These are phyloP conservation scores for Drosophila sordidapex DNA, from an alignment of 2,888 invertebrate genomes.

Conservation along the genomic window DNA sequence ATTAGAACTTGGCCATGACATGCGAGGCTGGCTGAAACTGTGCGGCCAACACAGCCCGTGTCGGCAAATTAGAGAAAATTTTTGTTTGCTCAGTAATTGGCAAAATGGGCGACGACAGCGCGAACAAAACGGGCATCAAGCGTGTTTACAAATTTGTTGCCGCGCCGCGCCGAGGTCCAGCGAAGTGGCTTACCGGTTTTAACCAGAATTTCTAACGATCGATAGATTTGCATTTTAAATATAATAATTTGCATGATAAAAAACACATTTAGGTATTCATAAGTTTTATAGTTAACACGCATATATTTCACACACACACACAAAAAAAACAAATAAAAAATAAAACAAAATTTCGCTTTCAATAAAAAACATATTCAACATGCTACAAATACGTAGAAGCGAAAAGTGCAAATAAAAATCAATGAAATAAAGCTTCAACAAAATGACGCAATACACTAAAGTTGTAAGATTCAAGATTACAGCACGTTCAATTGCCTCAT, in stretches of 20 bases:
- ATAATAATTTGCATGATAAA: slow-evolving; percentile 71
- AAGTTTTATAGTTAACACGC: slow-evolving; percentile 29
- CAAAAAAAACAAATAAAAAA: too few relatives aligned
- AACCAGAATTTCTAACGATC: slow-evolving; percentile 43
- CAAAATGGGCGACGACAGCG: slow-evolving; percentile 34
- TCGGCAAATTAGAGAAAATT: slow-evolving; percentile 78
- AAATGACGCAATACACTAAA: slow-evolving; percentile 34
- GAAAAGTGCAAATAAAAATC: slow-evolving; percentile 15
- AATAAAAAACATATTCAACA: slow-evolving; percentile 10
- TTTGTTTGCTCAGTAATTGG: slow-evolving; percentile 75
- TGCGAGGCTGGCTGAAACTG: slow-evolving; percentile 54
- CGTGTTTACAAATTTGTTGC: slow-evolving; percentile 52
- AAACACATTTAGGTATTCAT: slow-evolving; percentile 21
- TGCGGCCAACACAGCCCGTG: slow-evolving; percentile 57
- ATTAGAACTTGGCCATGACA: slow-evolving; percentile 75
- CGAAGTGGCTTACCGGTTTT: slow-evolving; percentile 36
- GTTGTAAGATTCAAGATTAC: not conserved
- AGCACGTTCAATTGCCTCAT: slow-evolving; percentile 12
- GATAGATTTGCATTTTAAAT: slow-evolving; percentile 61
- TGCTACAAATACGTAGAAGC: slow-evolving; percentile 7
- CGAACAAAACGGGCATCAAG: slow-evolving; percentile 23
- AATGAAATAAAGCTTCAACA: slow-evolving; percentile 8
- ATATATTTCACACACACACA: slow-evolving; percentile 21
- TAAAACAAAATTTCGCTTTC: slow-evolving; percentile 53
- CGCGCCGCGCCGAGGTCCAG: not conserved